Base-by-base conservation (phyloP, 2,797 vertebrate species). In the Eutrigla gurnardus region DNA sequence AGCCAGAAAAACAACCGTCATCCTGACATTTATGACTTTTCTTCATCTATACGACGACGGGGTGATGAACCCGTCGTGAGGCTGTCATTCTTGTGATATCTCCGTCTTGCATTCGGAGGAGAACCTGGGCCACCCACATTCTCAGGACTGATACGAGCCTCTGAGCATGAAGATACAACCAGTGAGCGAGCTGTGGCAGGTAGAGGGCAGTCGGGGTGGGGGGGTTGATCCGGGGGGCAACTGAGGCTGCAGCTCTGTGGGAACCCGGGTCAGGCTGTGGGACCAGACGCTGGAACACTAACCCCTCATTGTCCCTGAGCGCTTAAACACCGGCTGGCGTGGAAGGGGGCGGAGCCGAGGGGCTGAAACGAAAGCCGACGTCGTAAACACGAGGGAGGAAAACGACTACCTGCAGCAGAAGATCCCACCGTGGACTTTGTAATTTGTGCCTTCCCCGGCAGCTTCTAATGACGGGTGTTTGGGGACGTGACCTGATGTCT, bases 281-380 rank as follows among this genome's bases (percentile, higher is more conserved):
- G 85, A 89, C 89, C 90, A 94, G 93, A 93, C 90, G 83, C 85
- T 90, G 88, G 76, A 89, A 80, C 70, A 39, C 90, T 86, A 94
- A 93, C 90, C 92, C 91, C 92, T 95, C 85, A 95, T 95, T 94
- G 90, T 88, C 86, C 81, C 82, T 93, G 89, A 95, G 92, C 91
- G 33, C 78, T 93, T 94, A 95, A 95, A 94, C 90, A 94, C 86
- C 45, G 84, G 81, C 79, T 94, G 81, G 87, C 82, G 86, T 82
- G 68, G 78, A 88, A 90, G 86, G 84, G 92, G 91, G 89, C 86
- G 86, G 36, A 70, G 88, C 86, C 33, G 64, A 83, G 76, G 25
- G 83, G 78, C 86, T 87, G 82, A 88, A 91, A 91, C 90, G 85
- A 92, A 92, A 92, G 88, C 90, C 90, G 87, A 70, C 81, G 77